phyloP scores from a whole-genome alignment of 1,140 invertebrate species.

The Hetaerina americana region DNA sequence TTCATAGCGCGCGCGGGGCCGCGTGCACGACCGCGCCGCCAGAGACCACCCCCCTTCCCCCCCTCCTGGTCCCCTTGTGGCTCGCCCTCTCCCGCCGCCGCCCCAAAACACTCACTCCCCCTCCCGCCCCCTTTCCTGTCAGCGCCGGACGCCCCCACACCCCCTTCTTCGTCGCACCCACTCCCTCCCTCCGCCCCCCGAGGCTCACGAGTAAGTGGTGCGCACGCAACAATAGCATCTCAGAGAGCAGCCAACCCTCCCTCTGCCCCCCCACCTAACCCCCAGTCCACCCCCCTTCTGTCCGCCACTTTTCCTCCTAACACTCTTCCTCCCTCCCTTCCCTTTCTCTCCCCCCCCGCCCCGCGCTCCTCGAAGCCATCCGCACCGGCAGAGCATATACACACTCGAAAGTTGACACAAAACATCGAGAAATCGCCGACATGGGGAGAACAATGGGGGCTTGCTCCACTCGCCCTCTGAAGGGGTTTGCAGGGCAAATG shows the following conservation, averaged over 20 bases:
- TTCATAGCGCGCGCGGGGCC: not conserved
- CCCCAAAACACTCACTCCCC: no score
- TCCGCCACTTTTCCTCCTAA: no score
- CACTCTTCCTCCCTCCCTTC: no score
- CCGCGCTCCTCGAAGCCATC: not conserved
- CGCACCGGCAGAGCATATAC: not conserved
- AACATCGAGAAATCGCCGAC: not conserved
- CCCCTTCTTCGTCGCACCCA: not conserved
- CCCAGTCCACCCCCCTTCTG: no score
- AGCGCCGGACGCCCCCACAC: no score
- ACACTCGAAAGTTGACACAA: not conserved
- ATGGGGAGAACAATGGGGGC: not conserved
- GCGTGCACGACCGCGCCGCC: not conserved
- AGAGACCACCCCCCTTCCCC: not conserved
- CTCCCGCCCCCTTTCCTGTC: no score
- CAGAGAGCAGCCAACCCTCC: no score
- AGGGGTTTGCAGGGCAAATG: no score
- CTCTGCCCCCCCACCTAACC: no score
- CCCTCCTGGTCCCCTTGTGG: not conserved
- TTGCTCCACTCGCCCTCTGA: not conserved
- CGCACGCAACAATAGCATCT: not conserved
- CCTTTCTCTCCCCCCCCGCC: not conserved
- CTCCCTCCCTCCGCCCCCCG: not conserved
- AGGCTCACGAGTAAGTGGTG: not conserved
- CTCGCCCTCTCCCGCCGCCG: no score